Evolutionary conservation across 2,113 vertebrate species (phyloP).

Genomic region (Piaya cayana): DNA sequence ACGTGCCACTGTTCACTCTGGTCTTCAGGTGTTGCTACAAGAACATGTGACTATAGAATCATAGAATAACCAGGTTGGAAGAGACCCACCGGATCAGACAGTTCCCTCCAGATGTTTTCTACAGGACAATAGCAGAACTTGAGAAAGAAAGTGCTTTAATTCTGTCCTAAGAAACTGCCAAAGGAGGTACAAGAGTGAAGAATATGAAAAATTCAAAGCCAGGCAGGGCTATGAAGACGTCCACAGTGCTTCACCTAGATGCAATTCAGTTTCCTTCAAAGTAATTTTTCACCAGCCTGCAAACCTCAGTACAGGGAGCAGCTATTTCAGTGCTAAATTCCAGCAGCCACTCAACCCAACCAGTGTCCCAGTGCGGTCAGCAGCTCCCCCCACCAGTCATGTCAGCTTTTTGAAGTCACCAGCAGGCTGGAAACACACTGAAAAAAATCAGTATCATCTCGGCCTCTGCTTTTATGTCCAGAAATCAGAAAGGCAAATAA

Average conservation of each 20-base stretch:
- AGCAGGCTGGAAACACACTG: neutral
- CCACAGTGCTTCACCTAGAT: neutral
- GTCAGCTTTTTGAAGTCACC: neutral
- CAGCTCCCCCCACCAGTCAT: neutral
- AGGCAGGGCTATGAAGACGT: neutral
- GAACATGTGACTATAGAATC: neutral
- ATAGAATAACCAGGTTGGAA: too few species aligned
- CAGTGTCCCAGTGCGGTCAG: fast-evolving
- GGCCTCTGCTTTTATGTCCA: neutral
- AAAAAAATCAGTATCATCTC: neutral
- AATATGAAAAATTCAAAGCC: neutral
- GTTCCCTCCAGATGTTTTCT: neutral
- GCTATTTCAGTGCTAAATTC: neutral
- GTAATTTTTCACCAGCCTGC: neutral
- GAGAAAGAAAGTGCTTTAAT: neutral
- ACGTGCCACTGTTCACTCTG: neutral
- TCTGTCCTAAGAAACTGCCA: neutral
- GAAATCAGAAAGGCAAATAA: neutral
- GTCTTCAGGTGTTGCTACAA: neutral
- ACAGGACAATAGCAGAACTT: neutral
- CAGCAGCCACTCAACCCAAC: neutral
- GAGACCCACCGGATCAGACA: too few species aligned
- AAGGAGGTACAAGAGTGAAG: neutral
- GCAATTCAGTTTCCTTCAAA: neutral
- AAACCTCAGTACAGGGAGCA: neutral